Evolutionary conservation across 2,888 invertebrate species (phyloP).

Genomic region (Hypolimnas misippus): DNA sequence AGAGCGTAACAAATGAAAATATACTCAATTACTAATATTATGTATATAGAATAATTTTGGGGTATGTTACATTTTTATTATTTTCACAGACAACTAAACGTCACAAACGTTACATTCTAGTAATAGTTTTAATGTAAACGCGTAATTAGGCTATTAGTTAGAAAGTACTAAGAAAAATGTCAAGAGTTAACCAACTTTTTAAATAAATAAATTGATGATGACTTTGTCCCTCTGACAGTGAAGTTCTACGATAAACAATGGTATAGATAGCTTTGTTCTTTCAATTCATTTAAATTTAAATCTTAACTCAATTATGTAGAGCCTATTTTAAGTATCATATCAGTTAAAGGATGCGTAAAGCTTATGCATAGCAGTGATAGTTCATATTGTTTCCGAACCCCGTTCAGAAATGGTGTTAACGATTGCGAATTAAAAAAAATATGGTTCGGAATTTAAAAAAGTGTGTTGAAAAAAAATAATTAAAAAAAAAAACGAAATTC

Average conservation of each 20-base stretch:
- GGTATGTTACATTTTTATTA: no score
- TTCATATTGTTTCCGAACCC: conserved; percentile 35
- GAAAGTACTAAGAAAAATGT: no score
- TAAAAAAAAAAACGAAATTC: not conserved
- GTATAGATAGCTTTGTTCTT: not conserved
- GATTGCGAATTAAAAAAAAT: conserved; percentile 12
- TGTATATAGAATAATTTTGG: no score
- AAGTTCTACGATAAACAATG: conserved; percentile 8
- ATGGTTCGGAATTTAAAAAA: conserved; percentile 8
- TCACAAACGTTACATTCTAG: no score
- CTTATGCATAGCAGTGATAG: conserved; percentile 37
- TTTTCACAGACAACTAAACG: no score
- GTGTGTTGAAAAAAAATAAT: not conserved
- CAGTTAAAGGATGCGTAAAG: conserved; percentile 34
- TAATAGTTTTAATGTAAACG: no score
- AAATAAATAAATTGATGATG: not conserved
- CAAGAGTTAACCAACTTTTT: not conserved
- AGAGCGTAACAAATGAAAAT: no score
- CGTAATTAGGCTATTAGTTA: no score
- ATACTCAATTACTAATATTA: no score
- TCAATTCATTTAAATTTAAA: conserved; percentile 12
- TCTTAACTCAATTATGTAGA: conserved; percentile 13
- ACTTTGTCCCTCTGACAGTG: not conserved
- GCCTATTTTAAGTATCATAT: conserved; percentile 15
- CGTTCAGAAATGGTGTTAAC: conserved; percentile 30